Conservation (phyloP, 2,888 invertebrate genomes). For the Campopleginae sp. region DNA sequence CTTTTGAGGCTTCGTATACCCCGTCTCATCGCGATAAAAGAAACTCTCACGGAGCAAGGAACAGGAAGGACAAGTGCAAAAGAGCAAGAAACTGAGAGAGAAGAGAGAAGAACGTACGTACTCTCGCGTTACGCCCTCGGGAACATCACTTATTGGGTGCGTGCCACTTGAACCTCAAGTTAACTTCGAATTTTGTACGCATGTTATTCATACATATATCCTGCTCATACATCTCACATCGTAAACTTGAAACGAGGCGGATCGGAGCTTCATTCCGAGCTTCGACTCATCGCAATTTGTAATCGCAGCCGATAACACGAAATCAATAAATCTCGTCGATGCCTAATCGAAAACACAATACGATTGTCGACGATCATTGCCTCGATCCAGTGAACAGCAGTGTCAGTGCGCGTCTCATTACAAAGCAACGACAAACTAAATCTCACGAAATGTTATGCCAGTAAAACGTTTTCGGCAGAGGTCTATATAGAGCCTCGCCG, state of each 20-base stretch:
- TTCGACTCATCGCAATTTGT: not conserved
- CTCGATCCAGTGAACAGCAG: not conserved
- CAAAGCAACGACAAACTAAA: too few species aligned
- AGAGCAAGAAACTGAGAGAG: not conserved
- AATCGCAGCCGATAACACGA: not conserved
- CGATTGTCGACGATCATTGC: not conserved
- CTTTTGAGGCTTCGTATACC: not conserved
- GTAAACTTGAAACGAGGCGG: not conserved
- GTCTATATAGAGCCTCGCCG: too few species aligned
- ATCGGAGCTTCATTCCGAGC: not conserved
- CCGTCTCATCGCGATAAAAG: conserved; percentile 22
- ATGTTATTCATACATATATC: conserved; percentile 5
- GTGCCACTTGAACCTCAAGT: conserved; percentile 38
- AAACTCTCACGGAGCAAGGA: conserved; percentile 7
- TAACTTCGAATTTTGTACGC: conserved; percentile 27
- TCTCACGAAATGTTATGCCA: too few species aligned
- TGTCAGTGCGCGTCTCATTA: too few species aligned
- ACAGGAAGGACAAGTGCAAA: conserved; percentile 1
- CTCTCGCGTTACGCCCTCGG: conserved; percentile 49
- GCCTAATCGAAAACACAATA: not conserved
- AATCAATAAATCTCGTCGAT: not conserved
- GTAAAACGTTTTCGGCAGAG: too few species aligned
- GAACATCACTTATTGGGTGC: conserved; percentile 49
- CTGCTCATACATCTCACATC: not conserved
- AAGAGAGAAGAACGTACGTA: conserved; percentile 7